phyloP scores from a whole-genome alignment of 2,797 vertebrate species.

The Tachyglossus aculeatus region DNA sequence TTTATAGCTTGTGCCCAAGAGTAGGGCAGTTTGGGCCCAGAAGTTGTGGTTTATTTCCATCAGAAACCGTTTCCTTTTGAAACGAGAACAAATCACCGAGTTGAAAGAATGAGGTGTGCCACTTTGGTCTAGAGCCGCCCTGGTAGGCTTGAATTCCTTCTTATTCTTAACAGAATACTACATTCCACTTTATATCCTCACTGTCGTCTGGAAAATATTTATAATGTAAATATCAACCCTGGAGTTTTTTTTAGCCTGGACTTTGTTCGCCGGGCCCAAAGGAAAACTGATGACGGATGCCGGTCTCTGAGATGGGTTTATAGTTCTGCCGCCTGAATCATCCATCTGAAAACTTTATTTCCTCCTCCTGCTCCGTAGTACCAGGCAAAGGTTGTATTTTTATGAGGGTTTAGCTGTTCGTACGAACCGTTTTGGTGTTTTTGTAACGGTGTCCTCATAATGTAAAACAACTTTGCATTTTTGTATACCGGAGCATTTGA shows the following conservation, averaged over 20 bases:
- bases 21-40: constrained; percentile 51
- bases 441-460: constrained; percentile 29
- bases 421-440: constrained; percentile 60
- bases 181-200: constrained; percentile 71
- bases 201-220: constrained; percentile 67
- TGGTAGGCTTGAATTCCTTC: constrained; percentile 59
- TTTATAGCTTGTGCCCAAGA: constrained; percentile 46
- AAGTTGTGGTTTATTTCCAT: constrained; percentile 19
- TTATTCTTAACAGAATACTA: constrained; percentile 49
- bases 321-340: constrained; percentile 62
- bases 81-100: constrained; percentile 33
- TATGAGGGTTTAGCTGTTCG: constrained; percentile 56
- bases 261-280: constrained; percentile 62
- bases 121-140: constrained; percentile 50
- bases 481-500: constrained; percentile 58
- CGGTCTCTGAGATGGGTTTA: constrained; percentile 65
- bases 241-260: constrained; percentile 58
- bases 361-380: constrained; percentile 56
- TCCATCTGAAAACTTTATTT: constrained; percentile 53
- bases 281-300: constrained; percentile 46
- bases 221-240: constrained; percentile 71
- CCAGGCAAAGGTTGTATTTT: constrained; percentile 66
- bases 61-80: constrained; percentile 44
- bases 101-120: constrained; percentile 1
- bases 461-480: constrained; percentile 56